Evolutionary conservation across 2,113 vertebrate species (phyloP), one percentile per base, ranked within the genome.

Genomic region (Paedocypris sp.): DNA sequence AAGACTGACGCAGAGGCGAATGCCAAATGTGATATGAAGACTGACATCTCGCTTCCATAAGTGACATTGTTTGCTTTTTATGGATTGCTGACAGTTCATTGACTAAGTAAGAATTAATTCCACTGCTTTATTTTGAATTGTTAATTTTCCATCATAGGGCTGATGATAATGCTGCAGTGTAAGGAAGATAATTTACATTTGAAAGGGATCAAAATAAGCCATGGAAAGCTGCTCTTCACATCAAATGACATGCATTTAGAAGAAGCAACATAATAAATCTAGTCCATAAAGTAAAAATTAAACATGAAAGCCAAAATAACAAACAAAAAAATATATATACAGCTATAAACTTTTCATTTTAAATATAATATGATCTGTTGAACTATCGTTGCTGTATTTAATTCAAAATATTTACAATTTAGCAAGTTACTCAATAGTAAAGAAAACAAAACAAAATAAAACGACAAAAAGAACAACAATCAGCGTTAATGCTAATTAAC

Each of bases 181-280:
- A 20, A 39, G 16, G 29, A 19, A 16, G 47, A 43, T 49, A 35
- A 32, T 64, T 52, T 64, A 43, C 61, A 64, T 58, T 51, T 63
- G 60, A 68, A 68, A 63, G 36, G 60, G 38, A 63, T 62, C 63
- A 64, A 53, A 64, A 52, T 58, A 52, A 60, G 48, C 28, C 32
- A 49, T 49, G 39, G 33, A n/a, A 47, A 64, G 18, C 15, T 43
- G 39, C 26, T 28, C 54, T 58, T 58, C 47, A 51, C 47, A 59
- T 64, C 35, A 60, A 47, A 46, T 45, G 39, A 35, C n/a, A 54
- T 53, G 13, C 45, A 59, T 63, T 54, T 13, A 47, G 19, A 3
- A 20, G 8, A n/a, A 15, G 43, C 39, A 20, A 16, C n/a, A n/a
- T n/a, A n/a, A n/a, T n/a, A n/a, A n/a, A n/a, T n/a, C n/a, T n/a